These are phyloP conservation scores for Nasonia longicornis DNA, from an alignment of 1,140 invertebrate species.

Conservation along the genomic window DNA sequence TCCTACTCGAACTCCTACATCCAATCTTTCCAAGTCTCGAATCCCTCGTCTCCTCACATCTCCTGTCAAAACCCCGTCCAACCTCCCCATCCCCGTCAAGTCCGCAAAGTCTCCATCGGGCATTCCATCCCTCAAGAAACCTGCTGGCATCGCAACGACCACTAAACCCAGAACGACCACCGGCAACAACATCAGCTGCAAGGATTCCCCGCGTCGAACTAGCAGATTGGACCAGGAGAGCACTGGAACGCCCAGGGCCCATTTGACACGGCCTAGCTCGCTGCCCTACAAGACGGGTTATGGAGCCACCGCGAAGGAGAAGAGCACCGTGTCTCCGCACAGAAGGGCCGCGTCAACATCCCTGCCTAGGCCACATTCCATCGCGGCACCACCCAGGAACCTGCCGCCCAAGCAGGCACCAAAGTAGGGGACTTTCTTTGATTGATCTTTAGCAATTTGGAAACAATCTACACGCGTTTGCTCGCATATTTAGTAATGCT, in stretches of 20 bases:
- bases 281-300: constrained; percentile 74
- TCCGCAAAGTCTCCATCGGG: constrained; percentile 58
- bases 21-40: constrained; percentile 70
- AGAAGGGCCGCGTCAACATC: constrained; percentile 76
- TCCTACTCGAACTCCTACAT: constrained; percentile 66
- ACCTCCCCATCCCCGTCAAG: constrained; percentile 57
- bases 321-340: constrained; percentile 68
- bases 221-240: constrained; percentile 73
- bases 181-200: constrained; percentile 45
- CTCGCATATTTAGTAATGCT: neutral
- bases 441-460: neutral
- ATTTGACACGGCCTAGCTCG: constrained; percentile 72
- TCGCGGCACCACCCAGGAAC: constrained; percentile 56
- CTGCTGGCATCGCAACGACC: neutral
- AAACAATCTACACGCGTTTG: neutral
- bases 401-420: constrained; percentile 59
- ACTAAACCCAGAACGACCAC: constrained; percentile 55
- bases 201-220: constrained; percentile 63
- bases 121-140: constrained; percentile 62
- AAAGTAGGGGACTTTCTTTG: constrained; percentile 62
- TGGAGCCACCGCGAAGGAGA: constrained; percentile 63
- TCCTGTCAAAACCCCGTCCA: constrained; percentile 69
- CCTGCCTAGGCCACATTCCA: constrained; percentile 66
- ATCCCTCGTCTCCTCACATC: constrained; percentile 79
- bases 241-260: constrained; percentile 60